Base-by-base conservation (phyloP, 2,797 vertebrate genomes). In the Amblyraja radiata region DNA sequence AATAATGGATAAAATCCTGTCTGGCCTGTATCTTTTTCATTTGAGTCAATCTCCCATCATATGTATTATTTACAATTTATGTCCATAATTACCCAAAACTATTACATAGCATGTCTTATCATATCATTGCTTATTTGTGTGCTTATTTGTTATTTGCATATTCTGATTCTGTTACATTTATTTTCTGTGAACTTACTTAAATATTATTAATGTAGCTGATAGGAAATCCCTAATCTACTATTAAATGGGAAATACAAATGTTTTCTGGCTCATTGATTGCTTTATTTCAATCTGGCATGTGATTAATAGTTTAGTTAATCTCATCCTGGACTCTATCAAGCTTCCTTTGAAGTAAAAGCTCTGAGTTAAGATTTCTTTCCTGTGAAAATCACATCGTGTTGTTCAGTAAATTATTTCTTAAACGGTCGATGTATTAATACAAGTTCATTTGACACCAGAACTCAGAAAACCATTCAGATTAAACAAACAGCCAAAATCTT, bases 281-380 rank as follows among this genome's bases (percentile, higher is more conserved):
- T n/a, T 28, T 68, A 68, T 88, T 88, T 88, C 63, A 36, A 68
- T 14, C 2, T 88, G 63, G n/a, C 83, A 86, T 68, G n/a, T 88
- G 16, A 36, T 65, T 36, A 88, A 32, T 36, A 68, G 63, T 36
- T 36, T 7, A 23, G n/a, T 54, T 83, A 83, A 58, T 54, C 46
- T 83, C 9, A 58, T 58, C 23, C 80, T 54, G 25, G 54, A 32
- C 28, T 65, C n/a, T 0, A 21, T 68, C 61, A 32, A 61, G 28
- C 58, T 16, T 65, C 14, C 58, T 88, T 65, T 39, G 13, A 32
- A 88, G 61, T 65, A 86, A 86, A 65, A 65, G 14, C 63, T 88
- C n/a, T 68, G 6, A 18, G 84, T 88, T 68, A 88, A 65, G 84
- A 88, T 88, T 88, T 68, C 7, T 36, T 36, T 88, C 84, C n/a